A percentile compares a stretch with the other conserved stretches of the same genome.
Conservation (phyloP, 2,797 vertebrate species). For the Dendrocincla fuliginosa region DNA sequence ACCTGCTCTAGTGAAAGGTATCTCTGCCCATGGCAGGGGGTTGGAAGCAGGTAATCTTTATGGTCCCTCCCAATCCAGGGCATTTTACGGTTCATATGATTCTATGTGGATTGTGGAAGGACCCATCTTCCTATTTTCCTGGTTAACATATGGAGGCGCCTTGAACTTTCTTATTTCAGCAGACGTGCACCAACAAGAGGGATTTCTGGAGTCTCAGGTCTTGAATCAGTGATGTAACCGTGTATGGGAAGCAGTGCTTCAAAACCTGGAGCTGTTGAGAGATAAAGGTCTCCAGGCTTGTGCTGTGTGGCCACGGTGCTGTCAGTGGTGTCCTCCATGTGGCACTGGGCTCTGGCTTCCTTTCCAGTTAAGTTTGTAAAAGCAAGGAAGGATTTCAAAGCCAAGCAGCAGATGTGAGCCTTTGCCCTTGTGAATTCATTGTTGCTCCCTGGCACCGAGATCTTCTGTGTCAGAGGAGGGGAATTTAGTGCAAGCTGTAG, state of each 20-base stretch:
- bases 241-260: rapidly evolving
- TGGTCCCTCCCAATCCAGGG: too few relatives aligned
- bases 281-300: background rate
- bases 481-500: background rate
- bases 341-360: background rate
- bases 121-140: rapidly evolving
- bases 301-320: background rate
- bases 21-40: background rate
- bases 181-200: rapidly evolving
- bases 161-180: background rate
- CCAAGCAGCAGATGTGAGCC: background rate
- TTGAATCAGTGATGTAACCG: rapidly evolving
- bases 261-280: background rate
- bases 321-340: background rate
- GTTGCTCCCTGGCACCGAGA: background rate
- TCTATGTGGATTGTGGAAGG: background rate
- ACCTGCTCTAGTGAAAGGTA: background rate
- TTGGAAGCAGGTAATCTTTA: background rate
- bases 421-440: background rate
- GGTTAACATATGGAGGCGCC: background rate
- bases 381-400: background rate
- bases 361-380: background rate
- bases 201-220: background rate
- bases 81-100: rapidly evolving
- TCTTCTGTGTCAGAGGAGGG: background rate